Conservation (phyloP, 2,113 vertebrate species). For the Calyptommatus sinebrachiatus region DNA sequence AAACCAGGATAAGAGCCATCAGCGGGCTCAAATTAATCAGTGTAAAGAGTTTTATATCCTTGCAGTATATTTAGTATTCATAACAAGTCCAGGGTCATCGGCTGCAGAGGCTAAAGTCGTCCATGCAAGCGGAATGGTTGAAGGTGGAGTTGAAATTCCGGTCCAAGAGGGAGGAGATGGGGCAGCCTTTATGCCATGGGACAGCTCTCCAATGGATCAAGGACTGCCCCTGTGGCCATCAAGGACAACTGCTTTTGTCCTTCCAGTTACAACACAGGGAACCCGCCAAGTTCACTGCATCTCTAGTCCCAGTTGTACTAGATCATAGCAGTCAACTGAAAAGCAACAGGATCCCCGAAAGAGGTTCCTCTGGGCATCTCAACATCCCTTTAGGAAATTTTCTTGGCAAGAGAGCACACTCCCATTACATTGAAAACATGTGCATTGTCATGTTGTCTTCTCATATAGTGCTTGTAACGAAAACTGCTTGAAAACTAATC, state of each 20-base stretch:
- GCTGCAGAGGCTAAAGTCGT: background rate
- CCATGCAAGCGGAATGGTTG: background rate
- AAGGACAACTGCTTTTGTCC: background rate
- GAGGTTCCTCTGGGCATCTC: background rate
- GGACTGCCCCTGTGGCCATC: background rate
- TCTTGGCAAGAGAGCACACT: too few relatives aligned
- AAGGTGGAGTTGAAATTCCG: background rate
- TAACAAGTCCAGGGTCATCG: slow-evolving; percentile 22
- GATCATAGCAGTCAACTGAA: background rate
- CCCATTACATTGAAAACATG: too few relatives aligned
- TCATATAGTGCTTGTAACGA: too few relatives aligned
- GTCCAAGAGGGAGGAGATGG: background rate
- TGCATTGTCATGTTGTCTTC: too few relatives aligned
- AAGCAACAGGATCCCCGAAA: background rate
- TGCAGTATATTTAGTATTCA: slow-evolving; percentile 43
- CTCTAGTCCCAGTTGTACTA: too few relatives aligned
- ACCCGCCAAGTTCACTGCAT: background rate
- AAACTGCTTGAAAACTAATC: too few relatives aligned
- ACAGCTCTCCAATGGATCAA: background rate
- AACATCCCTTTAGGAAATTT: too few relatives aligned
- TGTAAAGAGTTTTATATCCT: background rate
- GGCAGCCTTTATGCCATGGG: too few relatives aligned
- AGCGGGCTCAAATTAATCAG: slow-evolving; percentile 64
- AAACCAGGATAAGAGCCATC: slow-evolving; percentile 66
- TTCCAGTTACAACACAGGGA: background rate